These are phyloP conservation scores for Pachydiplax longipennis DNA, from an alignment of 2,888 invertebrate species.

Conservation along the genomic window DNA sequence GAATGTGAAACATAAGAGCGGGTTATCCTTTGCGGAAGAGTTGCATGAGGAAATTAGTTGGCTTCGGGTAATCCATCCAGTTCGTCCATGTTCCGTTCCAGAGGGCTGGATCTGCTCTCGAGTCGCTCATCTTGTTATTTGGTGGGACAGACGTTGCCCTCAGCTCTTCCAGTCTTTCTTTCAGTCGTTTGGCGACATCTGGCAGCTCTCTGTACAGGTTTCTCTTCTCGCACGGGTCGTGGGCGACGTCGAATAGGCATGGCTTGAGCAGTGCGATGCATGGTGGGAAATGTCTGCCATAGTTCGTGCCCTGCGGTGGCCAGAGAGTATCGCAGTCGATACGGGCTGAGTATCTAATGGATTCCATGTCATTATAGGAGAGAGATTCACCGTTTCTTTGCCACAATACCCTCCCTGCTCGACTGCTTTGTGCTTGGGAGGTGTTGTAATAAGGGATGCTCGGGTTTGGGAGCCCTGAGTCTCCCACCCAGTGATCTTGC, in stretches of 20 bases:
- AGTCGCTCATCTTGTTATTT: not conserved
- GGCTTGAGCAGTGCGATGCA: constrained; percentile 51
- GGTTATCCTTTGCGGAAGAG: too few relatives aligned
- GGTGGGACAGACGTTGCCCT: not conserved
- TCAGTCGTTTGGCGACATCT: constrained; percentile 54
- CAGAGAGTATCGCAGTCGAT: not conserved
- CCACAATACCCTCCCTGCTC: not conserved
- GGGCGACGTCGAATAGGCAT: constrained; percentile 61
- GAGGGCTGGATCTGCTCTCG: not conserved
- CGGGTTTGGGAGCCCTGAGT: not conserved
- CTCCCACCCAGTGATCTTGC: constrained; percentile 24
- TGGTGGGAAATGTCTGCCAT: not conserved
- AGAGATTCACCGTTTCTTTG: not conserved
- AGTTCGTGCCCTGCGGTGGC: not conserved
- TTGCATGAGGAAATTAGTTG: too few relatives aligned
- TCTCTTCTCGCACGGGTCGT: constrained; percentile 63
- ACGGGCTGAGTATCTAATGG: not conserved
- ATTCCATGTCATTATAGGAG: not conserved
- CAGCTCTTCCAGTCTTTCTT: not conserved
- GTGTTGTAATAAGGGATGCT: not conserved
- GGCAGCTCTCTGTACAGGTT: constrained; percentile 56
- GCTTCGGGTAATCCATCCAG: not conserved
- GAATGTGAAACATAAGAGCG: too few relatives aligned
- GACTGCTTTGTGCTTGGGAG: not conserved
- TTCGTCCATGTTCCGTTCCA: constrained; percentile 9